These are phyloP conservation scores for Chaetorhynchus papuensis DNA, from an alignment of 2,113 vertebrate species.

Conservation along the genomic window DNA sequence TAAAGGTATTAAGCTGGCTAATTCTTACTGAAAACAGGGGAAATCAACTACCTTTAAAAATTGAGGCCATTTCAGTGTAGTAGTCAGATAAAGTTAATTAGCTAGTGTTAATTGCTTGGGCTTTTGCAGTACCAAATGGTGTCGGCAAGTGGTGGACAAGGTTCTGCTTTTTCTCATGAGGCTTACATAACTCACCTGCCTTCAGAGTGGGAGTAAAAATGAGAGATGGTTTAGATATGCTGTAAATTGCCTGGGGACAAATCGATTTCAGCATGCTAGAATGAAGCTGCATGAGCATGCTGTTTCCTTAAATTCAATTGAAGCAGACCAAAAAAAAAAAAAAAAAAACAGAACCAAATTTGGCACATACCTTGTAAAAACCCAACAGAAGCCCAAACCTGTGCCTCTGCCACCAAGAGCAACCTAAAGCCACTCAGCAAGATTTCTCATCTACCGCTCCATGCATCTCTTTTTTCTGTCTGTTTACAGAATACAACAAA, in stretches of 20 bases:
- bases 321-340: background rate
- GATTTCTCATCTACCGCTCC: background rate
- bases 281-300: background rate
- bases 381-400: background rate
- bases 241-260: background rate
- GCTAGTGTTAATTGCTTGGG: background rate
- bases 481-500: background rate
- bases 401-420: background rate
- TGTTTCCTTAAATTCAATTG: background rate
- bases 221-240: background rate
- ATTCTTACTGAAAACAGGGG: background rate
- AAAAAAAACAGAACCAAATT: too few relatives aligned
- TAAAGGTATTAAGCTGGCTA: background rate
- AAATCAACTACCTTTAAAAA: background rate
- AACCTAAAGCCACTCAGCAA: background rate
- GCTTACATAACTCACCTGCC: background rate
- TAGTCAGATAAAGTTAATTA: background rate
- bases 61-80: background rate
- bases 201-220: background rate
- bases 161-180: background rate
- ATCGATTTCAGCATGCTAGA: background rate
- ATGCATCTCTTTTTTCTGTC: background rate
- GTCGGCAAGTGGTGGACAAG: background rate
- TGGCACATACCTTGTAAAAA: background rate
- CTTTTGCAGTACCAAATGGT: background rate